phyloP scores from a whole-genome alignment of 2,113 vertebrate species.

The Dipodomys ordii region DNA sequence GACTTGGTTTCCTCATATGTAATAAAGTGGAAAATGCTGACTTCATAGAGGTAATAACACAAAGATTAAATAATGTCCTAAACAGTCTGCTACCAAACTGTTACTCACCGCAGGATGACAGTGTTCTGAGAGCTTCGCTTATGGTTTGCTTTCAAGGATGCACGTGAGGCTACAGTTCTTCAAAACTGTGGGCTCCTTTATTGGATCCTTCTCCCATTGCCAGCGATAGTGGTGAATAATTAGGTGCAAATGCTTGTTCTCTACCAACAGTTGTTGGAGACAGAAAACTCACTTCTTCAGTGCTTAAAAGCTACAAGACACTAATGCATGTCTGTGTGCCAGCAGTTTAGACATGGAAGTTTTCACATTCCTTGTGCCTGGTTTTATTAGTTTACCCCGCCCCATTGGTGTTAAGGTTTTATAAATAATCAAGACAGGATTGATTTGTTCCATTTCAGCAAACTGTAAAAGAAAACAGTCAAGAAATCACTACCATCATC shows the following conservation, averaged over 20 bases:
- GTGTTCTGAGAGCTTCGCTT: neutral
- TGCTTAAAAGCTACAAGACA: conserved; percentile 48
- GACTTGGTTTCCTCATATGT: neutral
- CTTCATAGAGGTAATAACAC: neutral
- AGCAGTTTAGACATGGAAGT: conserved; percentile 71
- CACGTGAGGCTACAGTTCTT: neutral
- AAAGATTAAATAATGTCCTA: neutral
- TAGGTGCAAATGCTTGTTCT: conserved; percentile 41
- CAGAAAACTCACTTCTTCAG: conserved; percentile 60
- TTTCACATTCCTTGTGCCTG: conserved; percentile 67
- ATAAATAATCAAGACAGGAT: conserved; percentile 79
- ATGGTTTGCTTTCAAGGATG: neutral
- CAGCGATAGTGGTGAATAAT: conserved; percentile 36
- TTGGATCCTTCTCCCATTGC: neutral
- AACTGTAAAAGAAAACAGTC: conserved; percentile 74
- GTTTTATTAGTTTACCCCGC: conserved; percentile 66
- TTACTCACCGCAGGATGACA: no score
- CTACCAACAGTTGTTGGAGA: conserved; percentile 18
- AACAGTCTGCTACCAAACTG: neutral
- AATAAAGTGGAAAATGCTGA: neutral
- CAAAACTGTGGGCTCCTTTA: neutral
- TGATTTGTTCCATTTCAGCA: conserved; percentile 78
- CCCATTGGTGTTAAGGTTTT: conserved; percentile 73
- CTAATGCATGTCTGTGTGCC: conserved; percentile 44
- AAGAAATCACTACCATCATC: conserved; percentile 56